Base-by-base conservation (phyloP, 2,113 vertebrate genomes). In the Scomber japonicus region DNA sequence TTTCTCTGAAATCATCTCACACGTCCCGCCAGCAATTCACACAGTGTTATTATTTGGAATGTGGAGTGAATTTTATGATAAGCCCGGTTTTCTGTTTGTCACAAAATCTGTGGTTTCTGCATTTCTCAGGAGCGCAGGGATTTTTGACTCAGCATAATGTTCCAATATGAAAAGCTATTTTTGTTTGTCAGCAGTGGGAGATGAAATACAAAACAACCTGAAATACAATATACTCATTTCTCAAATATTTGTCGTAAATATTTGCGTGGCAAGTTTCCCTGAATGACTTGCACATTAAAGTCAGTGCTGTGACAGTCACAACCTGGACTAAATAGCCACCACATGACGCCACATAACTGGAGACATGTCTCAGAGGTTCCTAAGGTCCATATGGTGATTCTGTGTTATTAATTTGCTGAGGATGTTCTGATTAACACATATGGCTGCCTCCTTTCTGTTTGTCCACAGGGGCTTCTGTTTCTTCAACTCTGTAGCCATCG, bases 401-500 rank as follows among this genome's bases (percentile, higher is more conserved):
- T 84, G 16, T 85, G 71, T 83, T 84, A 82, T 76, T 76, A 75
- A 80, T 91, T 75, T 81, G 30, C 63, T 75, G 55, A 82, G 81
- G 75, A 79, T 83, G 88, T 89, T 61, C 75, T 73, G 46, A 84
- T 86, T 64, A 90, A 82, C 75, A 93, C 79, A 90, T 87, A 71
- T 89, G 86, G 69, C 87, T 77, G 71, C 61, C 78, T 84, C 84
- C 72, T 87, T 54, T 83, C 44, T 91, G 69, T 92, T 82, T 89
- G 80, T 93, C 88, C 86, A 62, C 89, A 99, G 97, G 96, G 96
- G 96, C 16, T 97, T 96, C 88, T 98, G 97, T 89, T 98, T 97
- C 94, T 98, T 98, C 80, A 99, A 97, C 93, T 97, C 97, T 0
- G 97, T 99, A 90, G 97, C 97, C 61, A 96, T 99, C 0, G 97